Base-by-base conservation (phyloP, 2,888 invertebrate genomes). In the Netelia fuscicornis region DNA sequence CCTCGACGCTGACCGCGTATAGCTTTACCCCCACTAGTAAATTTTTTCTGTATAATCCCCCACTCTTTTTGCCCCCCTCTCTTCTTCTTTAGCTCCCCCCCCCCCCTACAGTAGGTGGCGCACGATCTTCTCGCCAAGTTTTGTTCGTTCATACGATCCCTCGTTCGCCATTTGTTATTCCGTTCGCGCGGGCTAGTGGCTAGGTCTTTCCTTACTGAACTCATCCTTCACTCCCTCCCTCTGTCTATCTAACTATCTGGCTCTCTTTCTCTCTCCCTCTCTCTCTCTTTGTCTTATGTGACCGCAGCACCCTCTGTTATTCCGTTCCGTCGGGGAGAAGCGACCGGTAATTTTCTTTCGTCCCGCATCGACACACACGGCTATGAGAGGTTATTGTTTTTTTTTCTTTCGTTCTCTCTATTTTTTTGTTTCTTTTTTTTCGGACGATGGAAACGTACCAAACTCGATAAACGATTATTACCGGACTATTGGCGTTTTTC, bases 261-360 rank as follows among this genome's bases (percentile, higher is more conserved):
- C 37, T 8, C 37, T 37, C 37, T 30, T 0, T 30, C 5, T 30
- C 30, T 37, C 37, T 0, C 37, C 8, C 37, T 6, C 37, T 6
- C 37, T 37, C 37, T 37, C 37, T 37, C 37, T 37, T 37, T 37
- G 37, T 37, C 37, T 37, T 37, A 37, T 6, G 37, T 37, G 37
- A 37, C 37, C 37, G 37, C 37, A 37, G 58, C 20, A 20, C 8
- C n/a, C 20, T 56, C 20, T 20, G 56, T 9, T 56, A 56, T n/a
- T 37, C 20, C 56, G 6, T 9, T 2, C 20, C 17, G 56, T 56
- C 20, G 8, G 20, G 56, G 17, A 10, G 13, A 44, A 58, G 23
- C 23, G 76, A 76, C 76, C 58, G 76, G 67, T 67, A 67, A 48
- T 48, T 76, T 76, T 67, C 42, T 13, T 60, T 42, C 76, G 20